Evolutionary conservation across 1,140 invertebrate genomes (phyloP).

Genomic region (Hyles euphorbiae): DNA sequence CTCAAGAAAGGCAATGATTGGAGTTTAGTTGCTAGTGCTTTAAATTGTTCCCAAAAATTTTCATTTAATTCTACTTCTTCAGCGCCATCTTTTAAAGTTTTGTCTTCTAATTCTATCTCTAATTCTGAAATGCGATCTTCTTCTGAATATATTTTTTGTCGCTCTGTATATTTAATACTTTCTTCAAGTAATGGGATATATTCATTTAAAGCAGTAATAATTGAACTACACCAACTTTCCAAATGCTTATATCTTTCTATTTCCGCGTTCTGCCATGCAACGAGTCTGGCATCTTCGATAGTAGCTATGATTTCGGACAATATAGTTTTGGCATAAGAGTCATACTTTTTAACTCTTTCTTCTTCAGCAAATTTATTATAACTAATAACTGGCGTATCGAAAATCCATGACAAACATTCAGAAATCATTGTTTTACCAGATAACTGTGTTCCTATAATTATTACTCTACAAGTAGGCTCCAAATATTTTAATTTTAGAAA

Average conservation of each 20-base stretch:
- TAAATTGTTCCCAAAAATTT: too few relatives aligned
- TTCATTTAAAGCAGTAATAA: conserved; percentile 25
- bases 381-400: conserved; percentile 44
- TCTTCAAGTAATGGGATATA: conserved; percentile 38
- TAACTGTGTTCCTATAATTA: conserved; percentile 52
- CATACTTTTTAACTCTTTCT: conserved; percentile 52
- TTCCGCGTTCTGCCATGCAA: conserved; percentile 47
- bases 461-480: conserved; percentile 58
- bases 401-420: conserved; percentile 58
- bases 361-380: conserved; percentile 39
- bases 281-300: conserved; percentile 52
- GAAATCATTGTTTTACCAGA: conserved; percentile 61
- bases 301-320: conserved; percentile 60
- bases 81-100: conserved; percentile 4
- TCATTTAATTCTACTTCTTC: conserved; percentile 19
- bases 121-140: background rate
- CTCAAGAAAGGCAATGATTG: conserved; percentile 45
- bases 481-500: conserved; percentile 66
- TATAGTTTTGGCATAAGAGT: conserved; percentile 47
- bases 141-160: background rate
- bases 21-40: conserved; percentile 12
- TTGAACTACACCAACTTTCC: conserved; percentile 38
- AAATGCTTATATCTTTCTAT: conserved; percentile 40
- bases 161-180: conserved; percentile 7
- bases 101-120: conserved; percentile 2